Evolutionary conservation across 2,888 invertebrate genomes (phyloP).

Genomic region (Metalampra italica): DNA sequence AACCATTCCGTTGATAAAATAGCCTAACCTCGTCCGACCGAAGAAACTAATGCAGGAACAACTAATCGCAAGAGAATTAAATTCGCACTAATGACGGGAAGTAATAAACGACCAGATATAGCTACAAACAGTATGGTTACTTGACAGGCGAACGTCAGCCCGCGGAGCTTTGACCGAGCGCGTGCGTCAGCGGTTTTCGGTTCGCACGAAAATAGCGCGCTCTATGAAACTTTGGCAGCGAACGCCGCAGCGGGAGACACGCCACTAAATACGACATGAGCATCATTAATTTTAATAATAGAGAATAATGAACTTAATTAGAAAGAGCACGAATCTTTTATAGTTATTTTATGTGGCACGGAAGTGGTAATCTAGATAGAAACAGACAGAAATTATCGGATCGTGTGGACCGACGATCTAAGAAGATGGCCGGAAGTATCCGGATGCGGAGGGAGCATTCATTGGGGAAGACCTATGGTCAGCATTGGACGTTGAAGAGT

Average conservation of each 20-base stretch:
- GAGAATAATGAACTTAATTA: not conserved
- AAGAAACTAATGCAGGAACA: not conserved
- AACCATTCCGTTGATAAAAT: too few relatives aligned
- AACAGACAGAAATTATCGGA: too few relatives aligned
- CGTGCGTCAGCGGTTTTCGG: constrained; percentile 41
- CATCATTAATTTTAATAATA: not conserved
- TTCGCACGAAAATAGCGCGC: constrained; percentile 51
- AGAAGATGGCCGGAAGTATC: too few relatives aligned
- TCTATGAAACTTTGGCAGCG: constrained; percentile 59
- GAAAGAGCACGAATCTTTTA: not conserved
- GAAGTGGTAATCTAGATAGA: too few relatives aligned
- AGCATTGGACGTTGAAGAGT: too few relatives aligned
- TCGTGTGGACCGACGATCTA: too few relatives aligned
- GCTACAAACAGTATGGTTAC: not conserved
- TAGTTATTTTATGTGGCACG: too few relatives aligned
- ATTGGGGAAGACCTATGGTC: too few relatives aligned
- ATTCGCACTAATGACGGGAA: constrained; percentile 5
- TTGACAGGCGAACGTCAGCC: constrained; percentile 14
- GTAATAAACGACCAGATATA: constrained; percentile 6
- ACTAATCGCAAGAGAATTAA: constrained; percentile 1
- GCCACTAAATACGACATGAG: constrained; percentile 29
- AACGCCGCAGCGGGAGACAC: constrained; percentile 57
- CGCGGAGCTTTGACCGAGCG: constrained; percentile 48
- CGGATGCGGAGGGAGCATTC: too few relatives aligned
- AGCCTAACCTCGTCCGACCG: too few relatives aligned